Base-by-base conservation (phyloP, 2,888 invertebrate genomes). In the Macrophya annulata region DNA sequence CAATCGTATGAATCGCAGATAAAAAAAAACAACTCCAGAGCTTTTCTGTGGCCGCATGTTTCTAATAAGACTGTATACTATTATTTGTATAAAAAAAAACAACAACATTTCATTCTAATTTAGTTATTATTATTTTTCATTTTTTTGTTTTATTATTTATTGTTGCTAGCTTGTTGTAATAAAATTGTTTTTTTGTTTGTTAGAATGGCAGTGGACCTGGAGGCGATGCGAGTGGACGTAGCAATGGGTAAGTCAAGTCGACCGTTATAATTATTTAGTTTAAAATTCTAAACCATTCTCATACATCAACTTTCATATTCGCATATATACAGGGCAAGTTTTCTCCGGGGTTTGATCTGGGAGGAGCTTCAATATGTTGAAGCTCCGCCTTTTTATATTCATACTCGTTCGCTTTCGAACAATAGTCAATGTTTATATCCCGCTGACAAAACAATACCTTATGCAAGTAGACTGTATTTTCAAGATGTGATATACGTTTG, bases 141-240 rank as follows among this genome's bases (percentile, higher is more conserved):
- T 91, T 88, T 86, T 92, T 92, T 89, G 9, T 89, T 90, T 88
- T 91, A 92, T 91, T 88, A 86, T 91, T 92, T 90, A 92, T 89
- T 92, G 92, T 93, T 93, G 91, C 89, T 90, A 89, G 91, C 90
- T 91, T 91, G 90, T 93, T 91, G 91, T 90, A 92, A 92, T 92
- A 93, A 94, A 94, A 93, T 94, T 94, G 94, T 94, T 94, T 94
- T 95, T 95, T 95, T 96, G 95, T 94, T 96, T 96, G 96, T 95
- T 95, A 98, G 98, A 98, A 97, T 96, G 97, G 97, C 88, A 96
- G 96, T 89, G 97, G 96, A 85, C 95, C 96, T 87, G 97, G 96
- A 87, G 96, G 96, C 86, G 98, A 98, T 89, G 96, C 97, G 88
- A 96, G 96, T 81, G 96, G 97, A 87, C 95, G 98, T 87, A 96